Conservation (phyloP, 2,113 vertebrate genomes). For the Bucco capensis region DNA sequence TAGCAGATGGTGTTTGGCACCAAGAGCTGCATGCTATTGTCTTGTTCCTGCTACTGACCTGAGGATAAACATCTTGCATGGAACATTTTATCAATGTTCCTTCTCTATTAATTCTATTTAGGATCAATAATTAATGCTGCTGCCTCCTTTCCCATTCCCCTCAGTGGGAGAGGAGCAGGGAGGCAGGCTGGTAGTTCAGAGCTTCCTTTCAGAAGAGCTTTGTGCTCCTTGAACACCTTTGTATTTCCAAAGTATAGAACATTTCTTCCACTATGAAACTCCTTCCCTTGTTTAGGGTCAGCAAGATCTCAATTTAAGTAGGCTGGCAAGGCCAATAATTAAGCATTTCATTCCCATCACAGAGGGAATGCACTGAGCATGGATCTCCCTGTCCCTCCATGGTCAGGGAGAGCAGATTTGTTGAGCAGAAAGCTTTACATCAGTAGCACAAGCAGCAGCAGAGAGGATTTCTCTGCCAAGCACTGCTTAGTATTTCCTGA, state of each 20-base stretch:
- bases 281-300: not conserved
- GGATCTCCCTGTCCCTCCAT: not conserved
- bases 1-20: no score
- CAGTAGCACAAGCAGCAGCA: not conserved
- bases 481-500: not conserved
- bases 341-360: not conserved
- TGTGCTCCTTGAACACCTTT: not conserved
- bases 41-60: not conserved
- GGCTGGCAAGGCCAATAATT: not conserved
- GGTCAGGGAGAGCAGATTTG: not conserved
- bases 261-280: not conserved
- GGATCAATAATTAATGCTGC: constrained; percentile 55
- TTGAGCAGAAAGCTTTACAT: not conserved
- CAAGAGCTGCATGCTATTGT: not conserved
- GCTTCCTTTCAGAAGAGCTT: not conserved
- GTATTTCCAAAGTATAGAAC: not conserved
- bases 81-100: constrained; percentile 14
- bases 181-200: not conserved
- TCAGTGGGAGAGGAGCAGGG: not conserved
- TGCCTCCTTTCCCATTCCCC: not conserved
- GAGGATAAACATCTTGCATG: not conserved
- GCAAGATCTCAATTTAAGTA: not conserved
- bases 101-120: constrained; percentile 43
- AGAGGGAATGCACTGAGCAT: not conserved
- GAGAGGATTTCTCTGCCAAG: not conserved